Evolutionary conservation across 2,113 vertebrate species (phyloP), one percentile per base, ranked within the genome.

Genomic region (Microcebus griseorufus): DNA sequence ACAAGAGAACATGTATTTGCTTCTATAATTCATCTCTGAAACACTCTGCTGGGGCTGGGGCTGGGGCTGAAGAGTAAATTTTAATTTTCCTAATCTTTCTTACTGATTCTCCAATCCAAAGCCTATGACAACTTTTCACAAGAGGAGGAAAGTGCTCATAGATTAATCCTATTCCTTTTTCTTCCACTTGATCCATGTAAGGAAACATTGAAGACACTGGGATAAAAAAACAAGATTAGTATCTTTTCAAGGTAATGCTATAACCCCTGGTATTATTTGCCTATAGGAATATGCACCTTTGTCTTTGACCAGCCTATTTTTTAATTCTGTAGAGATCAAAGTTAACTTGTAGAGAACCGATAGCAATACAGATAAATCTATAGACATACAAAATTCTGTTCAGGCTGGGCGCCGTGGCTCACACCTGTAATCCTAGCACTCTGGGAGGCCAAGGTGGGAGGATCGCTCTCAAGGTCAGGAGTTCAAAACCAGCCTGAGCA

Each of bases 341-440:
- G 82, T 70, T 86, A 72, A 53, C 25, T 32, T 87, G 42, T 25
- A 75, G 81, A 95, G 89, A 96, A 75, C 12, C 20, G n/a, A 80
- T 20, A 96, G 29, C n/a, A 53, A 70, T 92, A 22, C 17, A 92
- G 70, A 45, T 55, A 87, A 27, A 2, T 62, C 9, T 89, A 70
- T 42, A 82, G 32, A 72, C 22, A 29, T 25, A 78, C 16, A 85
- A 51, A 83, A 37, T 60, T 86, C 22, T 75, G 13, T n/a, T 7
- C 32, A 53, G 18, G 42, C 42, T 45, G 42, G 42, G 42, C 42
- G 42, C 42, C 5, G 42, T 42, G 42, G 42, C 42, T 42, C 42
- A 45, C 7, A 1, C 42, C 42, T 45, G 42, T 45, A 45, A 45
- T 45, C 42, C 42, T 45, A 45, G 42, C 42, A 45, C 42, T 45